Base-by-base conservation (phyloP, 2,797 vertebrate species). In the Silurus lanzhouensis region DNA sequence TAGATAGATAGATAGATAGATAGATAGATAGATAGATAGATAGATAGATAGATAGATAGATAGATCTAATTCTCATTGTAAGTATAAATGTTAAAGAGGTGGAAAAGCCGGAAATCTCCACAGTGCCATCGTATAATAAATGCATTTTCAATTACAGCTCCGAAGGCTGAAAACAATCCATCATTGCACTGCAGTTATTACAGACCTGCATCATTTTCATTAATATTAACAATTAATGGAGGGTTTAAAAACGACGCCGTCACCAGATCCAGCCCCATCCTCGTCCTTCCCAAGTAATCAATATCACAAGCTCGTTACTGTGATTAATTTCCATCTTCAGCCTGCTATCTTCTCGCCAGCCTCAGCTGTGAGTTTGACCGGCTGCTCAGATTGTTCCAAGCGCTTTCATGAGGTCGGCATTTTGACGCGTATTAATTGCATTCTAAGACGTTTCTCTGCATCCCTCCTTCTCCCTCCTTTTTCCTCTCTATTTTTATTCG, bases 241-340 rank as follows among this genome's bases (percentile, higher is more conserved):
- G 58, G 27, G 66, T 15, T 81, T 87, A 89, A 66, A 88, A 91
- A 76, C 20, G 27, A 61, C 27, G 2, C 27, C 57, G 60, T 78
- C 57, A 61, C 31, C 20, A 6, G 20, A 5, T 82, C 87, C 83
- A 38, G 89, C 83, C 85, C 91, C 90, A 92, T 93, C 90, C 89
- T 87, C 87, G 48, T 72, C 85, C 90, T 86, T 89, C 88, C 90
- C 88, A 58, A 70, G 86, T 84, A 90, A 94, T 94, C 93, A 91
- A 94, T 94, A 93, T 89, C 89, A 93, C 93, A 92, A 88, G 91
- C 92, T 94, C 91, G 88, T 94, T 94, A 93, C 92, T 44, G 86
- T 91, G 93, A 92, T 91, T 92, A 92, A 93, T 93, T 88, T 92
- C 92, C 92, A 87, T 90, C 75, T 77, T 60, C 52, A 60, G 75